These are phyloP conservation scores for Pyxicephalus adspersus DNA, from an alignment of 2,113 vertebrate species.

Conservation along the genomic window DNA sequence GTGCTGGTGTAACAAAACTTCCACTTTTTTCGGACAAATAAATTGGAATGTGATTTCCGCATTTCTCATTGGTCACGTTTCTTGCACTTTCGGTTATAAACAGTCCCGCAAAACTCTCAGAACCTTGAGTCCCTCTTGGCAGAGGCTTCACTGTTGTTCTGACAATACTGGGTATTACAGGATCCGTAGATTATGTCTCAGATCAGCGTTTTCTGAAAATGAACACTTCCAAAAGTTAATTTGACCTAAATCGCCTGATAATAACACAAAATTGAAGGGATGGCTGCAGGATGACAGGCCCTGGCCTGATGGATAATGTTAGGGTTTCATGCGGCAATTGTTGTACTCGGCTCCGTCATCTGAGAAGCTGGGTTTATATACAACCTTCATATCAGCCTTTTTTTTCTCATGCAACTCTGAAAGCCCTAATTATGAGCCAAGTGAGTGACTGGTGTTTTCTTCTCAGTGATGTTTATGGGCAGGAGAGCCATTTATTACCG, in stretches of 20 bases:
- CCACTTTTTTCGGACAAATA: no score
- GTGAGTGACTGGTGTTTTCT: neutral
- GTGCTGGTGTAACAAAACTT: no score
- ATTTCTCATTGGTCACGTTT: no score
- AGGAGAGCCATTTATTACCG: neutral
- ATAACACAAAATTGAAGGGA: slow-evolving; percentile 31
- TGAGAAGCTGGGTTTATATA: neutral
- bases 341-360: slow-evolving; percentile 3
- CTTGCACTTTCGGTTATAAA: no score
- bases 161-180: neutral
- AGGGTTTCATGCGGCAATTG: slow-evolving; percentile 24
- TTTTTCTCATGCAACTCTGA: neutral
- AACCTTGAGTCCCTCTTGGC: no score
- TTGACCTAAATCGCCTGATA: slow-evolving; percentile 43
- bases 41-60: no score
- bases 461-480: neutral
- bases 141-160: neutral
- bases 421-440: neutral
- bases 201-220: neutral
- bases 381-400: neutral
- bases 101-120: no score
- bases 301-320: slow-evolving; percentile 34
- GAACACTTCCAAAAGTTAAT: slow-evolving; percentile 28
- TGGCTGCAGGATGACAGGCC: slow-evolving; percentile 23
- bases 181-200: neutral